Evolutionary conservation across 2,888 invertebrate genomes (phyloP), one percentile per base, ranked within the genome.

Genomic region (Nomada fabriciana): DNA sequence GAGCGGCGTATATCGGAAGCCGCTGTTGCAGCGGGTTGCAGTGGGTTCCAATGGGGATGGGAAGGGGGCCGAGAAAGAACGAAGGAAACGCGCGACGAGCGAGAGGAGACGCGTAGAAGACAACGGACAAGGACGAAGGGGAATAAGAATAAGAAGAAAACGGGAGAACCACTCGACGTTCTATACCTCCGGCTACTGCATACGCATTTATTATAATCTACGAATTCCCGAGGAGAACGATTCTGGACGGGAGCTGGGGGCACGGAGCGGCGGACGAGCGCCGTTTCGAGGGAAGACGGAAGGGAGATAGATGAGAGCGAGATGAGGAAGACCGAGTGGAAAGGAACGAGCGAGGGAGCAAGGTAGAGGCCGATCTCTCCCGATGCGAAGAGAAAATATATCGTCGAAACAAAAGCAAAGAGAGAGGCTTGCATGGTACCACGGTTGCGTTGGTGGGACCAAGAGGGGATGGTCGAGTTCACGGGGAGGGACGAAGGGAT

Each of bases 151-250:
- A 70, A 76, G 71, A 79, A 83, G 76, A 84, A 74, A 80, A 77
- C 52, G 67, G 75, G 64, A 82, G 74, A 79, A 64, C 75, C 81
- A 76, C 84, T 85, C 79, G 86, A 88, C 82, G 81, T 78, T 83
- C 79, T 84, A 82, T 89, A 87, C 86, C 84, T 82, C 85, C 80
- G 85, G 87, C 90, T 91, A 86, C 90, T 91, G 89, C 91, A 91
- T 91, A 91, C 91, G 90, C 90, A 91, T 91, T 90, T 91, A 91
- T 92, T 91, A 91, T 90, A 91, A 91, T 91, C 87, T 88, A 86
- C 87, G 89, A 88, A 91, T 89, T 90, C 89, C 77, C 86, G 83
- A 85, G 85, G 85, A 89, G 87, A 87, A 88, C 67, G 88, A 89
- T 91, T 87, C 86, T 72, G 80, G 79, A 74, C 65, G 65, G 60